Percentiles rank a stretch among this genome's conserved stretches.
Conservation (phyloP, 1,140 invertebrate genomes). For the Acyrthosiphon pisum region DNA sequence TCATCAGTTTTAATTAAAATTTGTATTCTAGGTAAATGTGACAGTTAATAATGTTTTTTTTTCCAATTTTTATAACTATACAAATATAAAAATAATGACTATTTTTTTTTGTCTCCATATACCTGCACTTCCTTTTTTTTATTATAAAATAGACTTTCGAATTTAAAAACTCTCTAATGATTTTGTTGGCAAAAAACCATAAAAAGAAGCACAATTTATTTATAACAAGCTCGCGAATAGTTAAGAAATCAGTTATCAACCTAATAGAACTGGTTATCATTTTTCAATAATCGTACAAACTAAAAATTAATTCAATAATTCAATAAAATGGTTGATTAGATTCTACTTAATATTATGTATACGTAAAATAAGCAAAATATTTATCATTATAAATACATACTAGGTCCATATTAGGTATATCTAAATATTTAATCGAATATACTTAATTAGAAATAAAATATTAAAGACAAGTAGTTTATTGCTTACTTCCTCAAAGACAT, state of each 20-base stretch:
- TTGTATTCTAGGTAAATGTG: not conserved
- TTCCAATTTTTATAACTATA: not conserved
- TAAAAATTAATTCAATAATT: not conserved
- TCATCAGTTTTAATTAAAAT: not conserved
- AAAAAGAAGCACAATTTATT: not conserved
- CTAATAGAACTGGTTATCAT: not conserved
- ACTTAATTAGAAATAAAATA: no score
- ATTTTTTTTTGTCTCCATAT: not conserved
- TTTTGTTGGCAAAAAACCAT: not conserved
- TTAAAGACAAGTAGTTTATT: no score
- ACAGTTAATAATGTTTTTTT: not conserved
- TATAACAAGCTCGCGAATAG: not conserved
- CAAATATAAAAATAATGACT: not conserved
- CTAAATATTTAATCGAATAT: no score
- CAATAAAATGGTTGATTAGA: not conserved
- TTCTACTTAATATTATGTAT: not conserved
- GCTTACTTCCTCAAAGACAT: no score
- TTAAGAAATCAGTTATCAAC: not conserved
- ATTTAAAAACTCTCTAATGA: not conserved
- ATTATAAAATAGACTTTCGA: not conserved
- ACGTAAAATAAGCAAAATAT: no score
- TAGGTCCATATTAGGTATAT: no score
- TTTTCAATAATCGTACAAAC: not conserved
- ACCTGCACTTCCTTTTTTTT: not conserved
- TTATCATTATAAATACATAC: no score